Conservation (phyloP, 2,888 invertebrate genomes). For the Tricholauxania praeusta region DNA sequence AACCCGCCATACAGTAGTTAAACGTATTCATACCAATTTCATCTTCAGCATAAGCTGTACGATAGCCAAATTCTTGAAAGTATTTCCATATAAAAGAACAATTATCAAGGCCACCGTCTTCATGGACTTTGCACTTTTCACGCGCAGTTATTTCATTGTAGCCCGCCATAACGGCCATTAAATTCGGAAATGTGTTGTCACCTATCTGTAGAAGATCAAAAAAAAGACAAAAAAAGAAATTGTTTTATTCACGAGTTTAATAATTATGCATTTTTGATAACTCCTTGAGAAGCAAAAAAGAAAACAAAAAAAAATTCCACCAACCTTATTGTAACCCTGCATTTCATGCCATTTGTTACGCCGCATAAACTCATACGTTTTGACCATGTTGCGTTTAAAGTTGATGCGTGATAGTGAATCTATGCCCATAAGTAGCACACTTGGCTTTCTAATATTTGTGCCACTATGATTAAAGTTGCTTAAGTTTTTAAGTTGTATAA, state of each 20-base stretch:
- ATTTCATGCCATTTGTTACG: constrained; percentile 77
- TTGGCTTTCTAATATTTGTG: constrained; percentile 69
- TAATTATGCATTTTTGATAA: neutral
- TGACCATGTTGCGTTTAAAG: constrained; percentile 79
- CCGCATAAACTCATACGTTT: constrained; percentile 75
- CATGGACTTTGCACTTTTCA: constrained; percentile 68
- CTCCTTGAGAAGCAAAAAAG: neutral
- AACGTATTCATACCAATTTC: constrained; percentile 75
- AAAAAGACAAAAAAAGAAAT: neutral
- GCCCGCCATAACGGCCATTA: constrained; percentile 85
- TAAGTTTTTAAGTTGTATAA: constrained; percentile 69
- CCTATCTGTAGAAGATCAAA: constrained; percentile 72
- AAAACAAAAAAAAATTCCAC: too few relatives aligned
- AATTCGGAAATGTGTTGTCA: constrained; percentile 91
- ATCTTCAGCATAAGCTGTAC: constrained; percentile 86
- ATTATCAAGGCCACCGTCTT: constrained; percentile 73
- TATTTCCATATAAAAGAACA: constrained; percentile 83
- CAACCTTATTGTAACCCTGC: constrained; percentile 78
- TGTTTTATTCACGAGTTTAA: too few relatives aligned
- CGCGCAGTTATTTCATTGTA: constrained; percentile 69
- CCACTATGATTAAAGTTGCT: constrained; percentile 66
- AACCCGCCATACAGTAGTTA: constrained; percentile 77
- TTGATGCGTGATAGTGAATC: constrained; percentile 87
- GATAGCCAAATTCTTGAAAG: constrained; percentile 77
- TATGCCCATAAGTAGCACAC: constrained; percentile 83